Evolutionary conservation across 2,113 vertebrate genomes (phyloP).

Genomic region (Anguilla japonica): DNA sequence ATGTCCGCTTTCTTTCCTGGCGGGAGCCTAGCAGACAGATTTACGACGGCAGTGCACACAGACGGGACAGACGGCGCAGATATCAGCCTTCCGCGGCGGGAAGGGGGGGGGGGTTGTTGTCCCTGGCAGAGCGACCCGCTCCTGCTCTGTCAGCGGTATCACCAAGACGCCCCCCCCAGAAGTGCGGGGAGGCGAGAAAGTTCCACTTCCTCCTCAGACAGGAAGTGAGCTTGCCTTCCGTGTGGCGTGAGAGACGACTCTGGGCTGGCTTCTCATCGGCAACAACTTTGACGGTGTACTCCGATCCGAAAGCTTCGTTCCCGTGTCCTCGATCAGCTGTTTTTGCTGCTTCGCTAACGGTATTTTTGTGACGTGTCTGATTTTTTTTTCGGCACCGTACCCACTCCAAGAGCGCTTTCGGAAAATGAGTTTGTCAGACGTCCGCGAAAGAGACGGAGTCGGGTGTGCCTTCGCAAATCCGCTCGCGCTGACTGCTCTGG

Average conservation of each 20-base stretch:
- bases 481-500: no score
- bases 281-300: no score
- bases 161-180: neutral
- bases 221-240: neutral
- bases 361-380: no score
- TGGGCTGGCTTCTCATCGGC: neutral
- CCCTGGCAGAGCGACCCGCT: neutral
- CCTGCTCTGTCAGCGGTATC: neutral
- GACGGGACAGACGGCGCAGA: slow-evolving; percentile 10
- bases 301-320: no score
- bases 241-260: neutral
- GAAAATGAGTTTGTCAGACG: no score
- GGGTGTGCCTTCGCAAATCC: no score
- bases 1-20: slow-evolving; percentile 4
- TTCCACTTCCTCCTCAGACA: neutral
- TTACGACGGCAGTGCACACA: slow-evolving; percentile 13
- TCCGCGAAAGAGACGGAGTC: no score
- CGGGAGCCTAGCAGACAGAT: slow-evolving; percentile 13
- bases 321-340: no score
- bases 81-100: neutral
- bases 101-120: neutral
- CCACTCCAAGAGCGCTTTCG: no score
- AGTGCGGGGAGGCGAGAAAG: neutral
- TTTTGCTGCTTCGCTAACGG: no score
- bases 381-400: no score